Conservation (phyloP, 2,888 invertebrate species). For the Lamellibrachia columna region DNA sequence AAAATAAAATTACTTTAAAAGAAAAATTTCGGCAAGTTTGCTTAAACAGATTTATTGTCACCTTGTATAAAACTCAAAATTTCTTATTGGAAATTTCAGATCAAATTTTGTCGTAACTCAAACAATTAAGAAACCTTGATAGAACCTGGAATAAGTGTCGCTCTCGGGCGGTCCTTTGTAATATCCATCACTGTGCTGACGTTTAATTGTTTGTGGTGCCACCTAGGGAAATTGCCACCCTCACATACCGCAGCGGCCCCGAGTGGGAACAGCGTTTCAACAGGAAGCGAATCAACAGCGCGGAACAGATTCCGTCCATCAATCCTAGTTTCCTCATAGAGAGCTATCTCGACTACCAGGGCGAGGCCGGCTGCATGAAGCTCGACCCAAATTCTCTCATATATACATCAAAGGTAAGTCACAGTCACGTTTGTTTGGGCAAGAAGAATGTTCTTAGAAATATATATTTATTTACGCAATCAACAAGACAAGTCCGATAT, state of each 20-base stretch:
- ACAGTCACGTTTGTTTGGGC: background rate
- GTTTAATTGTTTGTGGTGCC: background rate
- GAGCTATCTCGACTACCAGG: slow-evolving; percentile 64
- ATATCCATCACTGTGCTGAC: background rate
- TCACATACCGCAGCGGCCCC: slow-evolving; percentile 64
- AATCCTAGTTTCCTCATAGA: slow-evolving; percentile 64
- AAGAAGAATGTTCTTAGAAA: too few relatives aligned
- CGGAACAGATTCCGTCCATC: slow-evolving; percentile 48
- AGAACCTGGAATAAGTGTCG: background rate
- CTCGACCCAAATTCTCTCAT: slow-evolving; percentile 65
- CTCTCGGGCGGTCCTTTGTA: background rate
- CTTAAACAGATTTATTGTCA: background rate
- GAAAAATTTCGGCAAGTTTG: background rate
- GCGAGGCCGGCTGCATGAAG: slow-evolving; percentile 62
- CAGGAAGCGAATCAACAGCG: slow-evolving; percentile 51
- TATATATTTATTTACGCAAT: background rate
- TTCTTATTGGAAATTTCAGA: background rate
- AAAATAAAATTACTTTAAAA: too few relatives aligned
- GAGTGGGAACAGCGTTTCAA: slow-evolving; percentile 64
- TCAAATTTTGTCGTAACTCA: background rate
- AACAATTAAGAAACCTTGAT: background rate
- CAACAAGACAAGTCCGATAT: too few relatives aligned
- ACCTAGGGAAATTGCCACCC: slow-evolving; percentile 62
- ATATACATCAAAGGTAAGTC: slow-evolving; percentile 62
- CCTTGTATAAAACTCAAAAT: background rate